These are phyloP conservation scores for Amphipoea lucens DNA, from an alignment of 2,888 invertebrate genomes.

Conservation along the genomic window DNA sequence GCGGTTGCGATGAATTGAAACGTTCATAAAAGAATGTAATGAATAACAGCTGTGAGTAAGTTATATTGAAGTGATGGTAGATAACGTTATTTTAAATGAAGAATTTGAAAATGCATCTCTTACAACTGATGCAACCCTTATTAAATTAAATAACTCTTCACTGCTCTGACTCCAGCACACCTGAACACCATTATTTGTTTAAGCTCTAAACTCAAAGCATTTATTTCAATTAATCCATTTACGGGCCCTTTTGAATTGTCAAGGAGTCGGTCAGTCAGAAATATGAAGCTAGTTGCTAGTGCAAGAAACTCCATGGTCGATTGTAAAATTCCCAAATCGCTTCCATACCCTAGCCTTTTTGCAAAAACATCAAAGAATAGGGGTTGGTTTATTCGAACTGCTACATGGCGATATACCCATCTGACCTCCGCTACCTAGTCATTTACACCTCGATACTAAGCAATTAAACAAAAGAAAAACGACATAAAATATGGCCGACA, in stretches of 20 bases:
- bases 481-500: constrained; percentile 37
- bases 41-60: not conserved
- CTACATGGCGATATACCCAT: not conserved
- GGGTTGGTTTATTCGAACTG: not conserved
- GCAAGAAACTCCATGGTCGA: no score
- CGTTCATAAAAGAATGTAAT: constrained; percentile 22
- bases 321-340: no score
- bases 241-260: no score
- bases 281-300: no score
- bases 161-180: no score
- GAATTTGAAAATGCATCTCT: not conserved
- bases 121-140: not conserved
- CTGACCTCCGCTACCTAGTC: not conserved
- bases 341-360: not conserved
- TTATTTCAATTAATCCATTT: no score
- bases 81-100: not conserved
- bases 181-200: no score
- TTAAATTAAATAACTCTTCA: not conserved
- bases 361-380: not conserved
- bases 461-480: constrained; percentile 41
- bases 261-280: no score
- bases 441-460: not conserved
- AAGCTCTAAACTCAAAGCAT: no score
- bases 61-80: not conserved
- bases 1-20: constrained; percentile 34